Evolutionary conservation across 1,140 invertebrate genomes (phyloP).

Genomic region (Drosophila navojoa): DNA sequence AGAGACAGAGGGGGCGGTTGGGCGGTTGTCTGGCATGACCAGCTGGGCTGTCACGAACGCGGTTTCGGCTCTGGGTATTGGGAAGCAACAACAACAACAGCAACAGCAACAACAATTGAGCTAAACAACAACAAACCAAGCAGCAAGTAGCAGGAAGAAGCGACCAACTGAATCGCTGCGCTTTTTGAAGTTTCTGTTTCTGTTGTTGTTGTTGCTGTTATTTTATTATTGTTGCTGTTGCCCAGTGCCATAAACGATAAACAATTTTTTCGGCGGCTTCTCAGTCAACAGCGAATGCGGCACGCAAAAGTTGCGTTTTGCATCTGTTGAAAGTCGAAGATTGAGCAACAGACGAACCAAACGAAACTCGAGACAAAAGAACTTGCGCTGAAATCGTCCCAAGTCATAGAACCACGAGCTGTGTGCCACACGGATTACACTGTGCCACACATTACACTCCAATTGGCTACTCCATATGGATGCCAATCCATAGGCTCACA

Average conservation of each 20-base stretch:
- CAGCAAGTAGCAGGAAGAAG: constrained; percentile 66
- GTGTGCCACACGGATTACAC: constrained; percentile 39
- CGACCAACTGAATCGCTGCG: constrained; percentile 72
- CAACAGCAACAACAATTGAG: constrained; percentile 49
- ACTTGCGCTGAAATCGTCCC: constrained; percentile 22
- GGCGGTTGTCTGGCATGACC: constrained; percentile 32
- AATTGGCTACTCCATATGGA: neutral
- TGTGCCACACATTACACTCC: constrained; percentile 12
- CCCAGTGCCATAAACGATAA: constrained; percentile 58
- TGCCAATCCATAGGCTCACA: no score
- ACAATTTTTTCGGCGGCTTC: constrained; percentile 73
- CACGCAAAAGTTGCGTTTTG: constrained; percentile 78
- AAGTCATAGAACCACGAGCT: constrained; percentile 32
- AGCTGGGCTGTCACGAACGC: constrained; percentile 71
- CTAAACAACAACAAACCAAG: constrained; percentile 28
- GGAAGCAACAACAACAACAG: constrained; percentile 51
- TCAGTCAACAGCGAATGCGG: constrained; percentile 62
- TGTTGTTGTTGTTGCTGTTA: constrained; percentile 34
- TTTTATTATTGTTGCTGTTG: constrained; percentile 38
- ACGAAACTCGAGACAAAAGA: constrained; percentile 1
- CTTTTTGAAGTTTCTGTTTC: constrained; percentile 70
- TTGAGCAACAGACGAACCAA: constrained; percentile 44
- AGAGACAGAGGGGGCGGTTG: constrained; percentile 6
- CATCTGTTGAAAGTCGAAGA: constrained; percentile 65
- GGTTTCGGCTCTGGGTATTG: constrained; percentile 55